These are phyloP conservation scores for Heliocidaris tuberculata DNA, from an alignment of 35 echinoderm and acorn worm species.

Conservation along the genomic window DNA sequence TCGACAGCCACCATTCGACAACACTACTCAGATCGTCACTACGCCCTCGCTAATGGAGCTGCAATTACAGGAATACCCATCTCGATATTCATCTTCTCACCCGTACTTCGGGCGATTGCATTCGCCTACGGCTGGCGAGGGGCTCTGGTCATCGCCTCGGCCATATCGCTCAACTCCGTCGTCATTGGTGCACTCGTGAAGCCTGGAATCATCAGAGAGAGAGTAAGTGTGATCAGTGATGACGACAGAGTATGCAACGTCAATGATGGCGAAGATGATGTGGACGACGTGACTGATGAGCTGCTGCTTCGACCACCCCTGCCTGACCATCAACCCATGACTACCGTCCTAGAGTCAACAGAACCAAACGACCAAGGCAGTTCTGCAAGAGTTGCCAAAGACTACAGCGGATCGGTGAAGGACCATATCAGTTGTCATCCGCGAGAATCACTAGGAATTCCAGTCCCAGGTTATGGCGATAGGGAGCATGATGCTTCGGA, in stretches of 20 bases:
- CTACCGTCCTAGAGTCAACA: background rate
- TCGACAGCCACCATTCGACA: slow-evolving; percentile 11
- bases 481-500: background rate
- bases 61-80: slow-evolving; percentile 16
- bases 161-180: slow-evolving; percentile 27
- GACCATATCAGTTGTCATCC: background rate
- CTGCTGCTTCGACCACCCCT: background rate
- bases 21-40: slow-evolving; percentile 48
- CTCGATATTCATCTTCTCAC: slow-evolving; percentile 51
- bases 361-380: background rate
- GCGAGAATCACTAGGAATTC: background rate
- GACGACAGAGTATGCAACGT: background rate
- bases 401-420: background rate
- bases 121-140: slow-evolving; percentile 62
- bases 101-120: slow-evolving; percentile 40
- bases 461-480: background rate
- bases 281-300: background rate
- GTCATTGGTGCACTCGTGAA: slow-evolving; percentile 48
- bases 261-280: background rate
- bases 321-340: background rate
- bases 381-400: background rate
- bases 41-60: slow-evolving; percentile 51
- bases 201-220: background rate
- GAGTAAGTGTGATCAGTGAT: background rate
- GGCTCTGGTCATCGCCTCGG: slow-evolving; percentile 44